Evolutionary conservation across 2,888 invertebrate species (phyloP), one percentile per base, ranked within the genome.

Genomic region (Muscina levida): DNA sequence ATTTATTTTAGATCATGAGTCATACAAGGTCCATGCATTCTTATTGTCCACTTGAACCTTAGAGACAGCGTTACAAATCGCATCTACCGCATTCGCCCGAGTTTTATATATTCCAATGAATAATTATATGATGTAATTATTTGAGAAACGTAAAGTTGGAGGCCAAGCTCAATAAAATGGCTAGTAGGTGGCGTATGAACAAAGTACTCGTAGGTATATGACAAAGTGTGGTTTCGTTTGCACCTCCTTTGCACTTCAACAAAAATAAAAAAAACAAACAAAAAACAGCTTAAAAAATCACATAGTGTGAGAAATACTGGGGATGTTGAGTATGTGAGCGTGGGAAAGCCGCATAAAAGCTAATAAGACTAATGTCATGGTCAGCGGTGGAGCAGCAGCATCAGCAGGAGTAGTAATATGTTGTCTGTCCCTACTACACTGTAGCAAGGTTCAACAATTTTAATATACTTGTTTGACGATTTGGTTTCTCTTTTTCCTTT

Each of bases 271-370:
- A 68, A n/a, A n/a, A n/a, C n/a, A 31, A 31, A 31, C 31, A 31
- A 3, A 31, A 31, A 31, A 31, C 68, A 71, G 65, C 8, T 31
- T 31, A 31, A 31, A 5, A 3, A 31, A 31, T 31, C 3, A 31
- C 8, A 31, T 31, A 5, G 31, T 31, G 31, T 31, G 31, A 8
- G 4, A 31, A 31, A 11, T 17, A 53, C 77, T 70, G 62, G 68
- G 62, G 75, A 75, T 75, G 72, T 72, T 72, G 74, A 75, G 72
- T 72, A 72, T 72, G 48, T 70, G 79, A 76, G 57, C 79, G 79
- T 80, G 79, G 79, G 79, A 80, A 80, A 74, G 68, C 5, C 56
- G 42, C 13, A 57, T 22, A 48, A n/a, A 59, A 24, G 22, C 3
- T n/a, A 65, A 19, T 72, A 56, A 65, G 65, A 42, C 57, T 72